Percentiles rank a stretch among this genome's conserved stretches.
Conservation (phyloP, 2,888 invertebrate genomes). For the Mesoligia furuncula region DNA sequence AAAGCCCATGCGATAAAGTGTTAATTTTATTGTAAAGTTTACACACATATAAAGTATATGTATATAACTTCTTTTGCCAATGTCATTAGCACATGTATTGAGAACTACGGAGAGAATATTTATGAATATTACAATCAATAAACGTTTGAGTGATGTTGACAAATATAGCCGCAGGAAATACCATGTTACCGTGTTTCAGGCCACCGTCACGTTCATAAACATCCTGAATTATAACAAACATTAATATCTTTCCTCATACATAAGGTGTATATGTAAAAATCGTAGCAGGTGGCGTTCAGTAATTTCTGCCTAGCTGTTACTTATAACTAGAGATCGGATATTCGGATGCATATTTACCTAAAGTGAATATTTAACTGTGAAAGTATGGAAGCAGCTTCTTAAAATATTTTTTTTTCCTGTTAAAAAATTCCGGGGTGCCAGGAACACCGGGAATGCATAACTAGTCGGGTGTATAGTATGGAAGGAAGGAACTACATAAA, state of each 20-base stretch:
- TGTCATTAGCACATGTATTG: neutral
- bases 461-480: too few species aligned
- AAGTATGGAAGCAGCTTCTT: too few species aligned
- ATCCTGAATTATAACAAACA: constrained; percentile 1
- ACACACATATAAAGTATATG: neutral
- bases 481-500: too few species aligned
- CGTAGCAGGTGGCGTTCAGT: neutral
- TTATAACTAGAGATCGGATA: too few species aligned
- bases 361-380: too few species aligned
- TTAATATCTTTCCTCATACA: neutral
- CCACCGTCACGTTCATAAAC: neutral
- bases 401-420: too few species aligned
- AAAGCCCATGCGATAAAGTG: neutral
- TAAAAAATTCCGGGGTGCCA: too few species aligned
- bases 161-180: constrained; percentile 9
- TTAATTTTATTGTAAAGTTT: neutral
- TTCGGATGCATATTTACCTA: too few species aligned
- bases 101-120: neutral
- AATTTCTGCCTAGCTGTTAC: neutral
- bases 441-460: too few species aligned
- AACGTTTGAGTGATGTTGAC: constrained; percentile 4
- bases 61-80: neutral
- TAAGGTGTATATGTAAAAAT: neutral
- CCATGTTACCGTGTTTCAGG: neutral
- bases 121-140: constrained; percentile 8